phyloP scores from a whole-genome alignment of 2,113 vertebrate species.

The Syngnathus scovelli region DNA sequence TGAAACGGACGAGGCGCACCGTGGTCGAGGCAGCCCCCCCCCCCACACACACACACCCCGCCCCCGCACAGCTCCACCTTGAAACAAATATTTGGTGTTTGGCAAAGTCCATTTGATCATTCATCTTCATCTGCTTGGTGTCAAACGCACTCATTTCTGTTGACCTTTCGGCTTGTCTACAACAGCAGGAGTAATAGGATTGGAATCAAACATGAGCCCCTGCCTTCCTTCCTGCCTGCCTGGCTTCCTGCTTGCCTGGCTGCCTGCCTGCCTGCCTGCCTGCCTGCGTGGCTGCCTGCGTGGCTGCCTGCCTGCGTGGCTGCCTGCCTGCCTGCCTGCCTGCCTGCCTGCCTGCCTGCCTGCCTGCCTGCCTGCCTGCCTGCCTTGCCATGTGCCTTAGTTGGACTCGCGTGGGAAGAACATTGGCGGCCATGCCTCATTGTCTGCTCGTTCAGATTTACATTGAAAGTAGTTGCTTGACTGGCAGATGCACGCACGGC shows the following conservation, averaged over 20 bases:
- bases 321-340: neutral
- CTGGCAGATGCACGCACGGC: slow-evolving; percentile 62
- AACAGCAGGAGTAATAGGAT: slow-evolving; percentile 16
- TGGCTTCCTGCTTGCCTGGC: neutral
- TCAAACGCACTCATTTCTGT: slow-evolving; percentile 1
- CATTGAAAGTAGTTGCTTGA: slow-evolving; percentile 75
- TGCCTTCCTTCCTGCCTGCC: neutral
- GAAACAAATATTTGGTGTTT: slow-evolving; percentile 52
- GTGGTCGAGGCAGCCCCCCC: slow-evolving; percentile 33
- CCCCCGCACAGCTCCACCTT: slow-evolving; percentile 33
- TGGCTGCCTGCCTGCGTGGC: neutral
- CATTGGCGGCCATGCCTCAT: too few species aligned
- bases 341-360: too few species aligned
- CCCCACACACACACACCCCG: too few species aligned
- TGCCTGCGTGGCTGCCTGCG: neutral
- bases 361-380: too few species aligned
- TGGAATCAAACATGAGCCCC: slow-evolving; percentile 16
- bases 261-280: neutral
- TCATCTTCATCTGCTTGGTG: slow-evolving; percentile 24
- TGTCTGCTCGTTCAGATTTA: slow-evolving; percentile 60
- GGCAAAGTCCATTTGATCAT: slow-evolving; percentile 40
- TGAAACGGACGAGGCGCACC: slow-evolving; percentile 38
- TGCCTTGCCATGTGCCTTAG: too few species aligned
- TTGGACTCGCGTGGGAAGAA: too few species aligned
- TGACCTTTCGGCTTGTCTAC: slow-evolving; percentile 4